These are phyloP conservation scores for Melolontha melolontha DNA, from an alignment of 2,888 invertebrate species.

Conservation along the genomic window DNA sequence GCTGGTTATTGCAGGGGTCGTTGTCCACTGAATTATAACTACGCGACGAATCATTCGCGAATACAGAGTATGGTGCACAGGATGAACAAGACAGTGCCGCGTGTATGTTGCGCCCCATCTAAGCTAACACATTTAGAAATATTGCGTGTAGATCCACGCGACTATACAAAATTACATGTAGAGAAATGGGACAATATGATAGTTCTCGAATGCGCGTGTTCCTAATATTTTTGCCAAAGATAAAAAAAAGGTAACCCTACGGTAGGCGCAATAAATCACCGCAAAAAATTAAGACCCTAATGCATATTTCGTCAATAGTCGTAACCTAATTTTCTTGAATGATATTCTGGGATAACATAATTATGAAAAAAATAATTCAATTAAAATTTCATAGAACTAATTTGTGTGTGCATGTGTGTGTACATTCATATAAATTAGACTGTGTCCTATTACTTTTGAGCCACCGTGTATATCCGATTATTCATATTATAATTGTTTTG, in stretches of 20 bases:
- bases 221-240: constrained; percentile 64
- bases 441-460: too few species aligned
- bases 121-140: constrained; percentile 75
- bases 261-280: not conserved
- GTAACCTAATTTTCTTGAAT: too few species aligned
- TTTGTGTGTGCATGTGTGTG: too few species aligned
- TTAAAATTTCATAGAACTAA: too few species aligned
- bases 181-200: constrained; percentile 79
- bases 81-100: constrained; percentile 64
- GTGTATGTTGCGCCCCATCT: constrained; percentile 78
- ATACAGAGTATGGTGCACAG: constrained; percentile 77
- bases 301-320: not conserved
- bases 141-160: constrained; percentile 74
- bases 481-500: too few species aligned
- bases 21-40: constrained; percentile 76
- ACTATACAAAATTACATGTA: constrained; percentile 72
- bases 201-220: constrained; percentile 79
- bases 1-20: constrained; percentile 79
- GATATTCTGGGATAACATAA: too few species aligned
- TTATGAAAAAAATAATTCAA: too few species aligned
- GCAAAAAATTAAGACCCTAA: not conserved
- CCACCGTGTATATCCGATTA: too few species aligned
- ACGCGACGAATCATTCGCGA: constrained; percentile 78
- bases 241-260: constrained; percentile 34
- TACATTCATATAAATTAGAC: too few species aligned